Base-by-base conservation (phyloP, 2,888 invertebrate genomes). In the Drosophila hamatofila region DNA sequence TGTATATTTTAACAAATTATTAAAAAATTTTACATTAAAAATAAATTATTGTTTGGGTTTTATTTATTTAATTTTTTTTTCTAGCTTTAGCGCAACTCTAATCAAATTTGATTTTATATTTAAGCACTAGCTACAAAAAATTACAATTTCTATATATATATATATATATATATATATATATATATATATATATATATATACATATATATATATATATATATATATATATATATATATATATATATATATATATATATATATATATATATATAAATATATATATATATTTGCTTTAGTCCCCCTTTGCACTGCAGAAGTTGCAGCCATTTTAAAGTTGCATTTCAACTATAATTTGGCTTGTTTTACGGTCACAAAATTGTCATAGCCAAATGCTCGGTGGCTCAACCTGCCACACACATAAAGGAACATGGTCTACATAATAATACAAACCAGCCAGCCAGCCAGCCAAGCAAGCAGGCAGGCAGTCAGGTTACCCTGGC, bases 371-470 rank as follows among this genome's bases (percentile, higher is more conserved):
- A 57, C 55, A 56, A 66, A 69, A 74, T 57, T 77, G 66, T 58
- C 77, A 58, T 75, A 63, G 75, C 77, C 79, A 66, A 77, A 77
- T 78, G 60, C 59, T 59, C 48, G 23, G 57, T 66, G 59, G 78
- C 78, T 63, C 48, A 62, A 74, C 62, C 61, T 74, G 79, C 41
- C 72, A 62, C 60, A 66, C 62, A 72, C 49, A 49, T 49, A 49
- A 54, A 49, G 49, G 56, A 64, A 87, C 83, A 84, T 59, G 83
- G 46, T 46, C 72, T 84, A 85, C 83, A 83, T 83, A 88, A 69
- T 84, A 87, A 83, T 79, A 16, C 2, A 11, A 16, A 23, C 4
- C 7, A 51, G 63, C 25, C 51, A 60, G 37, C 21, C 12, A 55
- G n/a, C 14, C 64, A n/a, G 21, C 12, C 12, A 23, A 60, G 23